Base-by-base conservation (phyloP, 2,797 vertebrate species). In the Sebastes glaucus region DNA sequence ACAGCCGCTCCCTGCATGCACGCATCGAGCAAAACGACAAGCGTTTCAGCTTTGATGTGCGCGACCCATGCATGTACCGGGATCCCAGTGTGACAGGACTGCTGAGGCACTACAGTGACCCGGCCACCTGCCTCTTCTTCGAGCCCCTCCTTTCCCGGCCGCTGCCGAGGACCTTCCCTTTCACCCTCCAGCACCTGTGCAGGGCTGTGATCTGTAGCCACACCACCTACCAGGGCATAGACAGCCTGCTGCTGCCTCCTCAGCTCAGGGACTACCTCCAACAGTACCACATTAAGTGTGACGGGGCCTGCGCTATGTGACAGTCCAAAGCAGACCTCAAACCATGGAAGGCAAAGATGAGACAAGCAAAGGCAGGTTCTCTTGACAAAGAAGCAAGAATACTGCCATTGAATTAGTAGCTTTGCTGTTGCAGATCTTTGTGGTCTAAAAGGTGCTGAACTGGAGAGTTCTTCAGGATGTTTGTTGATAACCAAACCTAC, bases 21-120 rank as follows among this genome's bases (percentile, higher is more conserved):
- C 97, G 98, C 84, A 99, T 99, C 32, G 98, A 99, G 94, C 98
- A 99, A 88, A 98, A 97, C 77, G 97, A 97, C 69, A 98, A 98
- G 88, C 97, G 97, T 69, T 99, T 99, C 93, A 99, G 98, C 94
- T 99, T 99, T 0, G 98, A 99, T 5, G 97, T 98, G 61, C 97
- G 97, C 0, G 98, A 99, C 81, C 98, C 98, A 0, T 99, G 98
- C 42, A 98, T 99, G 96, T 99, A 99, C 95, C 96, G 96, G 63
- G 97, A 98, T 6, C 94, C 97, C 33, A 97, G 98, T 35, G 97
- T 99, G 87, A 99, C 97, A 0, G 97, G 98, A 20, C 96, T 99
- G 56, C 93, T 99, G 5, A 96, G 96, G 81, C 97, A 99, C 95
- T 99, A 99, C 92, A 98, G 98, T 73, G 97, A 99, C 89, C 98